A percentile compares a stretch with the other conserved stretches of the same genome.
phyloP scores from a whole-genome alignment of 2,888 invertebrate species.

The Chrysotoxum bicinctum region DNA sequence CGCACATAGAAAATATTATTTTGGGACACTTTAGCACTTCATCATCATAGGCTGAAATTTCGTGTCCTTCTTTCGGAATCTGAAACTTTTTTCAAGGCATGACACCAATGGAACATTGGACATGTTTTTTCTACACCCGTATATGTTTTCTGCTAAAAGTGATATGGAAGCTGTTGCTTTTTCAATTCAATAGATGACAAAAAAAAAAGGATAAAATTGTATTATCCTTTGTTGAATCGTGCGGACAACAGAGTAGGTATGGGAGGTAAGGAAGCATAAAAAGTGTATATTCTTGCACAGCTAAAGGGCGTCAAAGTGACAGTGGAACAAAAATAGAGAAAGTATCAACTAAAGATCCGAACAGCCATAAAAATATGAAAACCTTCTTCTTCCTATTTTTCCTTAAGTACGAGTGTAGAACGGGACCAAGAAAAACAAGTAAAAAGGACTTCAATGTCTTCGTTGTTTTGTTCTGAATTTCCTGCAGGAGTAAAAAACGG shows the following conservation, averaged over 20 bases:
- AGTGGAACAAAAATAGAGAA: slow-evolving; percentile 48
- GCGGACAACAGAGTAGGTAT: not conserved
- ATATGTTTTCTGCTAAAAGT: not conserved
- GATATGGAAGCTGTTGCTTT: slow-evolving; percentile 48
- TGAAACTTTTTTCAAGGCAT: slow-evolving; percentile 38
- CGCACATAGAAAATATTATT: slow-evolving; percentile 3
- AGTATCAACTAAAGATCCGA: slow-evolving; percentile 27
- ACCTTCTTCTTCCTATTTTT: slow-evolving; percentile 25
- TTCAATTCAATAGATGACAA: slow-evolving; percentile 39
- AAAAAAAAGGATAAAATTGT: slow-evolving; percentile 34
- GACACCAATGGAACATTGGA: slow-evolving; percentile 46
- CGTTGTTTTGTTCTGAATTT: slow-evolving; percentile 67
- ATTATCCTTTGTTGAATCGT: slow-evolving; percentile 45
- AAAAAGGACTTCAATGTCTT: slow-evolving; percentile 60
- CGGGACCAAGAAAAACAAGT: not conserved
- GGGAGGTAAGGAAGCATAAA: not conserved
- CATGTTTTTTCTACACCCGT: not conserved
- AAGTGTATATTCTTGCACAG: slow-evolving; percentile 47
- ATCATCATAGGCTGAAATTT: slow-evolving; percentile 52
- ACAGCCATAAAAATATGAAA: slow-evolving; percentile 52
- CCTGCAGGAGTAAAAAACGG: slow-evolving; percentile 61
- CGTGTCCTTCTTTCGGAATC: not conserved
- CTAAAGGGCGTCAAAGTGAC: slow-evolving; percentile 65
- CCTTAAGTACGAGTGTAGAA: not conserved
- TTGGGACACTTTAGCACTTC: slow-evolving; percentile 54